Conservation (phyloP, 2,113 vertebrate genomes). For the Carassius gibelio region DNA sequence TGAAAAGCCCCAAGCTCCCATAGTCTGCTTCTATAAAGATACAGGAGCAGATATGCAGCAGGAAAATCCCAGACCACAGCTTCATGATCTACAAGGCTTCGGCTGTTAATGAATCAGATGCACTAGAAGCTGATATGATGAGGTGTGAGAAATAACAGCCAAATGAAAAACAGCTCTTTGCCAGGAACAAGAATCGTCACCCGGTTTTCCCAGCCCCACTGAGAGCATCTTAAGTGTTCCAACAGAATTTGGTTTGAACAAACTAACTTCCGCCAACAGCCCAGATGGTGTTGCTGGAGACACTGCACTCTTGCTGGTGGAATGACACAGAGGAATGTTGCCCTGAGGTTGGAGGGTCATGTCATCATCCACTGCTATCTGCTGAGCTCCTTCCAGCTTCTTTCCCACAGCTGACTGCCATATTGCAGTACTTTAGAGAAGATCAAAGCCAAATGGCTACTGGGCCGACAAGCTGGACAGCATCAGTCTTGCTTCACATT, state of each 20-base stretch:
- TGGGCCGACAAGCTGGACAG: slow-evolving; percentile 41
- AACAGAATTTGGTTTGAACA: slow-evolving; percentile 57
- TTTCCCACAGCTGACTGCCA: slow-evolving; percentile 65
- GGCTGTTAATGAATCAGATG: slow-evolving; percentile 43
- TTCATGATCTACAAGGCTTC: slow-evolving; percentile 23
- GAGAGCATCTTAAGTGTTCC: slow-evolving; percentile 61
- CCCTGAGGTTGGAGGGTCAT: slow-evolving; percentile 64
- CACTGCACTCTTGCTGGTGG: slow-evolving; percentile 58
- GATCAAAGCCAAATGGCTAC: slow-evolving; percentile 65
- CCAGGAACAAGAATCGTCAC: slow-evolving; percentile 16
- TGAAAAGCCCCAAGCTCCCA: slow-evolving; percentile 20
- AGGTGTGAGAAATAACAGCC: slow-evolving; percentile 65
- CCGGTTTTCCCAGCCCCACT: slow-evolving; percentile 54
- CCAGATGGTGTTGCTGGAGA: slow-evolving; percentile 71
- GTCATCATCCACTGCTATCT: slow-evolving; percentile 70
- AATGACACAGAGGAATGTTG: slow-evolving; percentile 70
- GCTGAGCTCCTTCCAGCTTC: slow-evolving; percentile 51
- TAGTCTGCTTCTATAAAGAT: slow-evolving; percentile 48
- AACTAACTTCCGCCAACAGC: slow-evolving; percentile 56
- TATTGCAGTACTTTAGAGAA: slow-evolving; percentile 49
- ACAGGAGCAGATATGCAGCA: slow-evolving; percentile 44
- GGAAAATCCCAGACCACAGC: slow-evolving; percentile 13
- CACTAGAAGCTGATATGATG: slow-evolving; percentile 18
- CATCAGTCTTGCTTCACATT: slow-evolving; percentile 41
- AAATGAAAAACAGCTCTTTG: slow-evolving; percentile 50